phyloP scores from a whole-genome alignment of 2,113 vertebrate species.

The Colossoma macropomum region DNA sequence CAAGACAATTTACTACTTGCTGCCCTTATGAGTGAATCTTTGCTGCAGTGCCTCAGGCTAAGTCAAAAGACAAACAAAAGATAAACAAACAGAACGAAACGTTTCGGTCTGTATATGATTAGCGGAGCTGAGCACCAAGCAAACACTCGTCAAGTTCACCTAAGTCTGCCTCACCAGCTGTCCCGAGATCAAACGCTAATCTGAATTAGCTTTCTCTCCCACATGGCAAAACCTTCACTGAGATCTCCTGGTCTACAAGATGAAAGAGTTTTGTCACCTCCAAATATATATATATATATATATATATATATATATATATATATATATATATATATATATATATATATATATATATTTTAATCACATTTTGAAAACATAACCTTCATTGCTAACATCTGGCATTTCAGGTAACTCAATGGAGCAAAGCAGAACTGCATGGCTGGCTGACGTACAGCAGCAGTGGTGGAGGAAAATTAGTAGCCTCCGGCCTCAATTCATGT shows the following conservation, averaged over 20 bases:
- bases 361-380: too few relatives aligned
- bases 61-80: background rate
- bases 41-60: background rate
- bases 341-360: too few relatives aligned
- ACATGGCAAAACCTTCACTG: background rate
- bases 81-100: background rate
- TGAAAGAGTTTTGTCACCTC: background rate
- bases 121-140: background rate
- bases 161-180: background rate
- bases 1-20: background rate
- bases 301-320: too few relatives aligned
- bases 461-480: background rate
- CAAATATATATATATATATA: too few relatives aligned
- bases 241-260: background rate
- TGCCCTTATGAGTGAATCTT: background rate
- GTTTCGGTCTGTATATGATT: background rate
- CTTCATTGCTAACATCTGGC: background rate
- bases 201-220: background rate
- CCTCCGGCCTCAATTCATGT: background rate
- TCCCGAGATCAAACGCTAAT: background rate
- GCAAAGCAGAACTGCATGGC: background rate
- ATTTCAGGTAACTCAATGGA: background rate
- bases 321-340: too few relatives aligned
- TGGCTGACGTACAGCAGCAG: too few relatives aligned
- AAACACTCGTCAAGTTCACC: background rate